Evolutionary conservation across 92 coral and sea anemone species (phyloP), one percentile per base, ranked within the genome.

Genomic region (Palythoa grandiflora): DNA sequence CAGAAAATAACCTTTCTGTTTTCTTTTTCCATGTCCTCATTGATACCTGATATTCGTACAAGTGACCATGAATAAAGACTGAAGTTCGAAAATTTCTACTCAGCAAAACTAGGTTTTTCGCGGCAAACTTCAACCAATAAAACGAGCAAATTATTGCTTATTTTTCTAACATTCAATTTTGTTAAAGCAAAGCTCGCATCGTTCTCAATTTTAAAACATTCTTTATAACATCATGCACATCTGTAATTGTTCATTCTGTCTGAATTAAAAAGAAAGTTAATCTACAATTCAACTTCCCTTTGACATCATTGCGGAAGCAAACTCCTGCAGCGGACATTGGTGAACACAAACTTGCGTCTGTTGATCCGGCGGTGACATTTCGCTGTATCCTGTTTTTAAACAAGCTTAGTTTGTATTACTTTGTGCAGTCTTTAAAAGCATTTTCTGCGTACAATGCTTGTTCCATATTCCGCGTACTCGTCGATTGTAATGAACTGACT

Each of bases 391-490:
- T 28, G 6, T 28, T 28, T 19, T 35, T 5, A 11, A 35, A 21
- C 75, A 70, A 38, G 3, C 16, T 70, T 11, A 15, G 1, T 38
- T 8, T 9, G 36, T 36, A 20, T 70, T 70, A 1, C 13, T 59
- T 44, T 2, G 50, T 44, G 70, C 36, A 3, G 51, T 35, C 7
- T 57, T 71, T 77, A 95, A 75, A 97, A 97, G 66, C 98, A 97
- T 79, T 97, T 97, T 75, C 83, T 92, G 55, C 94, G 97, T 9
- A 97, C 93, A 72, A 97, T 93, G 68, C 93, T 74, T 1, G 96
- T 85, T 55, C 99, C 99, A 12, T 87, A 81, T 38, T 97, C 99
- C 3, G 96, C 97, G 59, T 97, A 97, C 77, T 97, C 99, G 71
- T 97, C 99, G 39, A 95, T 85, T 3, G 97, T 97, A 38, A 96